phyloP scores from a whole-genome alignment of 2,888 invertebrate genomes.

The Apamea monoglypha region DNA sequence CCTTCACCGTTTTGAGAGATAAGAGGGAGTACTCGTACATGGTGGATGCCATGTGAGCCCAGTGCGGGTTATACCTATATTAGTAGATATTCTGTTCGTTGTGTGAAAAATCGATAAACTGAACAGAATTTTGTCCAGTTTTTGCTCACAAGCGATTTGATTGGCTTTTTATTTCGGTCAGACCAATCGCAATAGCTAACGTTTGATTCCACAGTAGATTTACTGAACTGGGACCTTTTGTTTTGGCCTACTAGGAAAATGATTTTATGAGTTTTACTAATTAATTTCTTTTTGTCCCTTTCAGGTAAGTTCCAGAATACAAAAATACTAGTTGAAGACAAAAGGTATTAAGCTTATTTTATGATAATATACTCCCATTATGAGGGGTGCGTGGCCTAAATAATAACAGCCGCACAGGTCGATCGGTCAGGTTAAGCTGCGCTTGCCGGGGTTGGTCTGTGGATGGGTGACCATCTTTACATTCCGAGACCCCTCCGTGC shows the following conservation, averaged over 20 bases:
- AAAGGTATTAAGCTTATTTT: conserved; percentile 8
- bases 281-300: conserved; percentile 11
- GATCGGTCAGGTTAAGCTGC: too few relatives aligned
- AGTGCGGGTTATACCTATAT: too few relatives aligned
- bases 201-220: background rate
- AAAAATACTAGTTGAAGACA: background rate
- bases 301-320: conserved; percentile 51
- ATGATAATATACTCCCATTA: background rate
- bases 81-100: background rate
- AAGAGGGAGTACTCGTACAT: too few relatives aligned
- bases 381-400: too few relatives aligned
- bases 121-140: background rate
- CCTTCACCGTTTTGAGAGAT: too few relatives aligned
- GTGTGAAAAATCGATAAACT: background rate
- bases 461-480: too few relatives aligned
- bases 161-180: background rate
- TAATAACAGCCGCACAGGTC: too few relatives aligned
- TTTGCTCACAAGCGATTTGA: background rate
- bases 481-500: too few relatives aligned
- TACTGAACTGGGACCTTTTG: background rate
- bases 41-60: too few relatives aligned
- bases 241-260: background rate
- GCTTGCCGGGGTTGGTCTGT: too few relatives aligned
- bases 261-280: background rate
- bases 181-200: too few relatives aligned